phyloP scores from a whole-genome alignment of 2,113 vertebrate species.

The Caracal caracal region DNA sequence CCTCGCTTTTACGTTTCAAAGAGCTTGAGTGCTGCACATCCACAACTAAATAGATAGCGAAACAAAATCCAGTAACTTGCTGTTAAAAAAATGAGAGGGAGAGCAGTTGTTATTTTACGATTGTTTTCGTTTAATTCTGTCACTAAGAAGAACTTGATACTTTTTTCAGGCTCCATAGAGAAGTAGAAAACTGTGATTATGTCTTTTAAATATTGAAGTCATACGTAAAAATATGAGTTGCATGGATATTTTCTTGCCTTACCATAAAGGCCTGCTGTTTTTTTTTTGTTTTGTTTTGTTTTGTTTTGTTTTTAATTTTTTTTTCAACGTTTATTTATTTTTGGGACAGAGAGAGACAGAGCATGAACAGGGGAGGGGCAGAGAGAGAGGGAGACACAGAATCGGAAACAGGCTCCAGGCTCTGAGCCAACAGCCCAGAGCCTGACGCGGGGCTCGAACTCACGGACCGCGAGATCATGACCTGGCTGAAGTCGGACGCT shows the following conservation, averaged over 20 bases:
- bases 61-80: background rate
- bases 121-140: background rate
- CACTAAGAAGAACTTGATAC: background rate
- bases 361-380: too few species aligned
- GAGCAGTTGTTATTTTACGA: background rate
- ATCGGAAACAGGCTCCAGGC: too few species aligned
- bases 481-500: too few species aligned
- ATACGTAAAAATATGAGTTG: background rate
- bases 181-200: background rate
- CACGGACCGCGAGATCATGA: too few species aligned
- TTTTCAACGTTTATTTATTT: too few species aligned
- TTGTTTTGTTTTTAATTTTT: too few species aligned
- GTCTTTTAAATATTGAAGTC: background rate
- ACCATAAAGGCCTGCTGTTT: conserved; percentile 5
- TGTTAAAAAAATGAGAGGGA: background rate
- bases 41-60: background rate
- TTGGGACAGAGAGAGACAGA: too few species aligned
- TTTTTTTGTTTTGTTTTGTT: too few species aligned
- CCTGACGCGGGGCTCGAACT: too few species aligned
- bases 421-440: too few species aligned
- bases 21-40: background rate
- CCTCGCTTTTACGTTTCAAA: background rate
- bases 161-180: background rate
- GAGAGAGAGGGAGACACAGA: too few species aligned
- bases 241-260: background rate